Conservation (phyloP, 2,888 invertebrate species). For the Lepas anatifera region DNA sequence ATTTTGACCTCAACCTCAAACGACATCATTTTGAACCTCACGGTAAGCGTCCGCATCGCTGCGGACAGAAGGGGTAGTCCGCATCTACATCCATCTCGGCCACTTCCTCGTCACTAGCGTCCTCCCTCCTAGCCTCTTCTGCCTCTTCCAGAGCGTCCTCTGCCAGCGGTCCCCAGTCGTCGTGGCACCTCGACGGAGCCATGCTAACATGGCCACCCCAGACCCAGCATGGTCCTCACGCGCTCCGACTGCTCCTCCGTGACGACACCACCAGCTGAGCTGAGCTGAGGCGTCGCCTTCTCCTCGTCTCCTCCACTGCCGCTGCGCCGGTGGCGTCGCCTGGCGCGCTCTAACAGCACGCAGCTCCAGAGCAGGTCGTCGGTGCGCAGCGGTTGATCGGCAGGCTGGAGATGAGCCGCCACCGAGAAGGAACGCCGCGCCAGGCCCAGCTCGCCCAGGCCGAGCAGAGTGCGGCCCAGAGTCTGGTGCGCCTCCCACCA, state of each 20-base stretch:
- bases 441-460: constrained; percentile 33
- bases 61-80: too few species aligned
- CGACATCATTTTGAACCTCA: too few species aligned
- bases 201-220: neutral
- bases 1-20: too few species aligned
- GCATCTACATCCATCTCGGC: too few species aligned
- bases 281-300: too few species aligned
- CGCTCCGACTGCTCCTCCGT: neutral
- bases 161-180: neutral
- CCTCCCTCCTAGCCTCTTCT: too few species aligned
- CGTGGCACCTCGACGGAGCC: neutral
- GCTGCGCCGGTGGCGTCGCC: neutral
- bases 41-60: too few species aligned
- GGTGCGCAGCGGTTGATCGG: constrained; percentile 10
- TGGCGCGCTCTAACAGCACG: neutral
- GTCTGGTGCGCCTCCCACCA: constrained; percentile 36
- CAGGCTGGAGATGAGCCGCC: constrained; percentile 22
- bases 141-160: neutral
- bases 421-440: constrained; percentile 25
- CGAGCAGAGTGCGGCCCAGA: constrained; percentile 32
- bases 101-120: too few species aligned
- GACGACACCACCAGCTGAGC: neutral
- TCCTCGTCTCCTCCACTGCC: neutral
- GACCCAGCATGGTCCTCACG: neutral
- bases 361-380: constrained; percentile 18